Base-by-base conservation (phyloP, 2,888 invertebrate species). In the Sisyra terminalis region DNA sequence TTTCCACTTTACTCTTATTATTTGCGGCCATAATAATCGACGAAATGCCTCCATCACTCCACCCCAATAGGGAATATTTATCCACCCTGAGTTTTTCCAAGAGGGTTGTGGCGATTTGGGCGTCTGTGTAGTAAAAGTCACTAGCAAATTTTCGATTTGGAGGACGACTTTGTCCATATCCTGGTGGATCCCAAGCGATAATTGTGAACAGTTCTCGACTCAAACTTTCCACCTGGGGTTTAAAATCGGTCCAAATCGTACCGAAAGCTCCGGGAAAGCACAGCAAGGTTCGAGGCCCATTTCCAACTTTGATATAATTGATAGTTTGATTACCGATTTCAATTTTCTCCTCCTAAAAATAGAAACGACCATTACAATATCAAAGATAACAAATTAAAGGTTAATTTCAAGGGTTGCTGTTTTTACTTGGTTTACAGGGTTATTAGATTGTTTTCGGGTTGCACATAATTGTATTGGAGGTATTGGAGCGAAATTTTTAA, bases 11-110 rank as follows among this genome's bases (percentile, higher is more conserved):
- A 1, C 75, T 64, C 0, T 80, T 75, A 59, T 79, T 70, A 45
- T 71, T 73, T 2, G 78, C 79, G 3, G 88, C 80, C n/a, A 85
- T 55, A 24, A 90, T 75, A 48, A 92, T 60, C 11, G 75, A 77
- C 0, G 82, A 74, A 35, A 78, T 80, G 2, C 86, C 92, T 17
- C 92, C 92, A 62, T 88, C 88, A 61, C 87, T 87, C 87, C 90
- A 92, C 1, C 92, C 92, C 44, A 90, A 54, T 8, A 89, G 52
- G 0, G 87, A 87, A 59, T 76, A 87, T 50, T 74, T 74, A 0
- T 69, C 55, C 34, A 78, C 66, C 2, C 75, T 72, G 7, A 90
- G 56, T 36, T 64, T 79, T 63, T 75, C 67, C 81, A 89, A 85
- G 39, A 92, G 67, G 43, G 73, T 61, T 47, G 70, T 65, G 10